Conservation (phyloP, 2,888 invertebrate genomes). For the Alloplasta piceator region DNA sequence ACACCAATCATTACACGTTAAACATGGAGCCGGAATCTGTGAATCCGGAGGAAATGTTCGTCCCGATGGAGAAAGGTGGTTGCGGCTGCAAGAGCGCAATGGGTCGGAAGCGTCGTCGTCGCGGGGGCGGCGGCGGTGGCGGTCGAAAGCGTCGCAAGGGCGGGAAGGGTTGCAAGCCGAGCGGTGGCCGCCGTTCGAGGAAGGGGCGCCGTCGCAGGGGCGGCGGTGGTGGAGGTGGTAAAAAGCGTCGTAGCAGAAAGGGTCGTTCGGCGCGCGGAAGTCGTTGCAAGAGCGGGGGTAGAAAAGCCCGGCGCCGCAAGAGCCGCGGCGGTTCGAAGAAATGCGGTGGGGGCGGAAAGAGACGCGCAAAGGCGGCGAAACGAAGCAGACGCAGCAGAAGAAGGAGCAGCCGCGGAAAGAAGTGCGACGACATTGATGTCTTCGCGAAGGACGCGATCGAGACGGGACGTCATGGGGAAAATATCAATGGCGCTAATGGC, state of each 20-base stretch:
- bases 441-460: conserved; percentile 64
- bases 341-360: conserved; percentile 30
- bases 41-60: conserved; percentile 59
- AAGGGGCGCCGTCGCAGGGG: conserved; percentile 39
- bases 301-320: conserved; percentile 55
- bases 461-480: conserved; percentile 43
- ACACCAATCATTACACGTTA: conserved; percentile 72
- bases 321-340: conserved; percentile 44
- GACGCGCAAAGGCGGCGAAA: conserved; percentile 34
- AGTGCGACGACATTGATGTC: conserved; percentile 60
- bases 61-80: conserved; percentile 61
- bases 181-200: conserved; percentile 29
- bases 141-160: conserved; percentile 16
- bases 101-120: conserved; percentile 42
- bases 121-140: conserved; percentile 12
- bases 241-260: conserved; percentile 46
- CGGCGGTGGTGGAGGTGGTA: conserved; percentile 14
- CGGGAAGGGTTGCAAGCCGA: conserved; percentile 27
- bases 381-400: conserved; percentile 48
- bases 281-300: conserved; percentile 23
- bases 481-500: conserved; percentile 21
- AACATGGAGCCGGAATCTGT: conserved; percentile 68
- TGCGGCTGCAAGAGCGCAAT: conserved; percentile 56
- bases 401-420: conserved; percentile 48
- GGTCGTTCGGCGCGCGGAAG: conserved; percentile 37